Evolutionary conservation across 2,888 invertebrate species (phyloP), one percentile per base, ranked within the genome.

Genomic region (Acanthococcus lagerstroemiae): DNA sequence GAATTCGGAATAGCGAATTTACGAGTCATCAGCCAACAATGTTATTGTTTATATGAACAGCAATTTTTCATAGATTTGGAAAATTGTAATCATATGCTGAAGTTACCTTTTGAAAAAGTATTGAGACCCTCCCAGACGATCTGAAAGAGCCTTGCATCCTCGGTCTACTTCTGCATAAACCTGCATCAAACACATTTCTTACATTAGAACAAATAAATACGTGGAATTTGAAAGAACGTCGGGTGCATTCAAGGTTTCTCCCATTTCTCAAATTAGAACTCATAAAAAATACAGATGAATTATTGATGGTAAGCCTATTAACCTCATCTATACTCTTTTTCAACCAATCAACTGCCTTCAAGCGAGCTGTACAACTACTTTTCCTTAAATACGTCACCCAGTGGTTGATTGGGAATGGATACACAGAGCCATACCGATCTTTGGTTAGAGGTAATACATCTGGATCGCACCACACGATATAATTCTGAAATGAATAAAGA

Each of bases 331-430:
- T 73, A 0, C 83, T 82, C 77, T 92, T 90, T 58, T 87, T 82
- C 55, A 84, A 82, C 93, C 94, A 95, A 48, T 87, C 86, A 67
- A 90, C 80, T 0, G 89, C 86, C 69, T 83, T 84, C 9, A 97
- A 78, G 69, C 86, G 80, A 69, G 86, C 85, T 6, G 83, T 78
- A 0, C 91, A 82, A 69, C 83, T 79, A 71, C 81, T 79, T 50
- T 87, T 80, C 74, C 93, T 94, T 45, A 83, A 80, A 76, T 86
- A 83, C 1, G 90, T 92, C 73, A 95, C 83, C 37, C 93, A 77
- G 73, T 83, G 80, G 74, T 88, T 90, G 4, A 97, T 77, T 0
- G 97, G 97, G 89, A 94, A 97, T 0, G 94, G 91, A 78, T 91
- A 93, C 2, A 91, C 90, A 0, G 88, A 88, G 0, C 94, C 90